Percentiles rank a stretch among this genome's conserved stretches.
phyloP scores from a whole-genome alignment of 2,797 vertebrate genomes.

The Aldrovandia affinis region DNA sequence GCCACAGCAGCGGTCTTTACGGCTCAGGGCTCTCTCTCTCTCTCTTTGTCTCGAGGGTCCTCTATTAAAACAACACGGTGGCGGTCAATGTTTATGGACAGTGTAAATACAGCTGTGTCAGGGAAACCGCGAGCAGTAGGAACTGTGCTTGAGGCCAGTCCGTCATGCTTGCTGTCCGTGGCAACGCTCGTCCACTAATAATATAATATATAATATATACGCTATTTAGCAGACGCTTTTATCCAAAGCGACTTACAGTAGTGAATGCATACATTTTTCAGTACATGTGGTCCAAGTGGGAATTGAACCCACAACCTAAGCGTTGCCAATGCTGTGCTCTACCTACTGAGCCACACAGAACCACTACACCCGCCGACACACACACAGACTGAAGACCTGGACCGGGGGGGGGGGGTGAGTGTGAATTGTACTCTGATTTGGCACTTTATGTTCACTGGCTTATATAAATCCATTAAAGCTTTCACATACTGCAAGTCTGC shows the following conservation, averaged over 20 bases:
- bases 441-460: not conserved
- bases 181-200: too few relatives aligned
- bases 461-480: not conserved
- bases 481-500: not conserved
- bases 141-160: slow-evolving; percentile 25
- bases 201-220: too few relatives aligned
- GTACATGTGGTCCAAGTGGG: too few relatives aligned
- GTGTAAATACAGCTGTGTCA: slow-evolving; percentile 67
- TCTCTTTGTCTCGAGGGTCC: slow-evolving; percentile 64
- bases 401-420: not conserved
- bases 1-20: slow-evolving; percentile 68
- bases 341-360: too few relatives aligned
- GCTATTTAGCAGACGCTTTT: too few relatives aligned
- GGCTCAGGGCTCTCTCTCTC: slow-evolving; percentile 63
- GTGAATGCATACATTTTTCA: too few relatives aligned
- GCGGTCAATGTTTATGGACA: slow-evolving; percentile 76
- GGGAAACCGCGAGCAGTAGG: slow-evolving; percentile 50
- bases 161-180: slow-evolving; percentile 49
- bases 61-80: slow-evolving; percentile 66
- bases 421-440: not conserved
- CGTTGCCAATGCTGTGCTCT: too few relatives aligned
- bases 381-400: not conserved
- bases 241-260: too few relatives aligned
- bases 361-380: too few relatives aligned
- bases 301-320: too few relatives aligned